A percentile compares a stretch with the other conserved stretches of the same genome.
These are phyloP conservation scores for Gobio gobio DNA, from an alignment of 2,113 vertebrate genomes.

Conservation along the genomic window DNA sequence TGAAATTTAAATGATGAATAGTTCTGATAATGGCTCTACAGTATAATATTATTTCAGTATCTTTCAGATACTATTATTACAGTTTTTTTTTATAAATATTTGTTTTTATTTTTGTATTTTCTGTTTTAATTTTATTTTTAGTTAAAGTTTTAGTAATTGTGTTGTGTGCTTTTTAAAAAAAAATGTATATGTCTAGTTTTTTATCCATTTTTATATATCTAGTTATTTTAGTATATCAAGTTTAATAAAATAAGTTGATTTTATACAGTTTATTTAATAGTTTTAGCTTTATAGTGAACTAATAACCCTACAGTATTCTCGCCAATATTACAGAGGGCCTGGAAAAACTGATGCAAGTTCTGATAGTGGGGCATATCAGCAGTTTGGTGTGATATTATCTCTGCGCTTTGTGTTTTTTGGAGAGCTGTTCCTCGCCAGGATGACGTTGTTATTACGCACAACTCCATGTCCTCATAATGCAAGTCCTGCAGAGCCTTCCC, in stretches of 20 bases:
- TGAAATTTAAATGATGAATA: too few relatives aligned
- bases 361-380: slow-evolving; percentile 23
- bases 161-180: too few relatives aligned
- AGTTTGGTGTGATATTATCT: slow-evolving; percentile 26
- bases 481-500: slow-evolving; percentile 25
- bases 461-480: slow-evolving; percentile 22
- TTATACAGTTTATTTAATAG: not conserved
- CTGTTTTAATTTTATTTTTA: too few relatives aligned
- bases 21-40: not conserved
- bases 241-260: too few relatives aligned
- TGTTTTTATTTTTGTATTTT: too few relatives aligned
- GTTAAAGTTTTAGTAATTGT: too few relatives aligned
- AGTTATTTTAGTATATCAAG: too few relatives aligned
- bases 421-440: not conserved
- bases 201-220: too few relatives aligned
- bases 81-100: too few relatives aligned
- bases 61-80: too few relatives aligned
- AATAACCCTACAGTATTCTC: not conserved
- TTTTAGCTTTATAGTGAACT: not conserved
- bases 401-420: slow-evolving; percentile 27
- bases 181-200: too few relatives aligned
- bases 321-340: not conserved
- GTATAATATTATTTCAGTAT: too few relatives aligned
- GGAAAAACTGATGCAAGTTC: slow-evolving; percentile 5
- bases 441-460: slow-evolving; percentile 38